Percentiles rank a stretch among this genome's conserved stretches.
These are phyloP conservation scores for Littorina saxatilis DNA, from an alignment of 1,140 invertebrate species.

Conservation along the genomic window DNA sequence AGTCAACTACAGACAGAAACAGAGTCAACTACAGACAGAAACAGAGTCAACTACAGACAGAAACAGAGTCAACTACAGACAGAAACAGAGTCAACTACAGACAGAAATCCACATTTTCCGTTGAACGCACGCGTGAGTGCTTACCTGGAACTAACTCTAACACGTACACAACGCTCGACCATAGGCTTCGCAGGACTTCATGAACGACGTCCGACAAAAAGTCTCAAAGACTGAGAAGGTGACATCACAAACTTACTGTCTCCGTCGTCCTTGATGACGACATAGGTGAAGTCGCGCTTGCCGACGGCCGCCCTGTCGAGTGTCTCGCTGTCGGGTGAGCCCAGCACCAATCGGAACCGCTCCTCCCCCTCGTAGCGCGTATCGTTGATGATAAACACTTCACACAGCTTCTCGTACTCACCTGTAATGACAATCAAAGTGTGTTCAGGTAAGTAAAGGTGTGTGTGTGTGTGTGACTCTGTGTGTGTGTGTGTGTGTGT, in stretches of 20 bases:
- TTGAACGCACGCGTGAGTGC: no score
- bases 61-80: no score
- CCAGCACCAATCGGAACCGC: slow-evolving; percentile 73
- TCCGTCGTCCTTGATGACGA: slow-evolving; percentile 71
- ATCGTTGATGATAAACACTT: slow-evolving; percentile 72
- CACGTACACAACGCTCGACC: no score
- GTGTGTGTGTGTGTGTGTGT: slow-evolving; percentile 22
- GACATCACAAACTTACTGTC: slow-evolving; percentile 71
- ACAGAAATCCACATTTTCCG: no score
- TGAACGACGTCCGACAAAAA: no score
- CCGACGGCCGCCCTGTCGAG: slow-evolving; percentile 68
- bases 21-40: no score
- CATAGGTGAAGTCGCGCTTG: slow-evolving; percentile 60
- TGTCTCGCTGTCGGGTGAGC: slow-evolving; percentile 64
- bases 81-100: no score
- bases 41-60: no score
- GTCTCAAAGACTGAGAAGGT: no score
- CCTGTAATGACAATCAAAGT: slow-evolving; percentile 54
- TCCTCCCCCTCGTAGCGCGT: slow-evolving; percentile 69
- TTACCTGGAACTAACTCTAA: no score
- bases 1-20: no score
- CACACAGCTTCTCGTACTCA: slow-evolving; percentile 70
- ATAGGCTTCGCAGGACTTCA: no score
- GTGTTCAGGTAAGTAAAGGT: not conserved
- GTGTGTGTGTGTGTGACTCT: slow-evolving; percentile 12